These are phyloP conservation scores for Clistopyga incitator DNA, from an alignment of 2,888 invertebrate genomes.

Conservation along the genomic window DNA sequence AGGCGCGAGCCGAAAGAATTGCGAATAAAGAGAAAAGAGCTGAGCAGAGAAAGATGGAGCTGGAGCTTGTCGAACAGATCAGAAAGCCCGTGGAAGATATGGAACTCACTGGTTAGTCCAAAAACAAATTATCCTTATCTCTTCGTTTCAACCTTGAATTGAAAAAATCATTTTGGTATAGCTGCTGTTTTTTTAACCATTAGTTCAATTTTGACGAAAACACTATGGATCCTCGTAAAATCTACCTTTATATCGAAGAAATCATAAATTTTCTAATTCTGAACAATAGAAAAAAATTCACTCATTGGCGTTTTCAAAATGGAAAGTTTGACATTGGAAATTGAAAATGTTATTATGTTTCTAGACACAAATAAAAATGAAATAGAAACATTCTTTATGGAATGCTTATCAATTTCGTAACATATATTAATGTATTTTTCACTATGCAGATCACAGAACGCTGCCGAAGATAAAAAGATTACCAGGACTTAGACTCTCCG, in stretches of 20 bases:
- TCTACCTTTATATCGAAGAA: too few relatives aligned
- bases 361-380: not conserved
- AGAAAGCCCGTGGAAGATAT: constrained; percentile 97
- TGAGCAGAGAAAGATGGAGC: constrained; percentile 88
- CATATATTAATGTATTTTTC: constrained; percentile 7
- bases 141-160: too few relatives aligned
- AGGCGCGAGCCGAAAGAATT: constrained; percentile 93
- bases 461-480: constrained; percentile 91
- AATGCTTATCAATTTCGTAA: not conserved
- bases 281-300: too few relatives aligned
- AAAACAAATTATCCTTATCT: not conserved
- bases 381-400: not conserved
- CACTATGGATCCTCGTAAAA: too few relatives aligned
- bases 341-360: constrained; percentile 15
- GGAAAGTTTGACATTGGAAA: too few relatives aligned
- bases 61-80: constrained; percentile 89
- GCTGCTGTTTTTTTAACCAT: too few relatives aligned
- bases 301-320: too few relatives aligned
- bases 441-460: constrained; percentile 87
- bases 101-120: constrained; percentile 87
- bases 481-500: constrained; percentile 92
- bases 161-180: too few relatives aligned
- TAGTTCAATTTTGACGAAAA: too few relatives aligned
- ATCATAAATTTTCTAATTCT: too few relatives aligned
- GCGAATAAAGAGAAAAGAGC: constrained; percentile 94